Percentiles rank a stretch among this genome's conserved stretches.
Evolutionary conservation across 1,140 invertebrate species (phyloP).

Genomic region (Harpegnathos saltator): DNA sequence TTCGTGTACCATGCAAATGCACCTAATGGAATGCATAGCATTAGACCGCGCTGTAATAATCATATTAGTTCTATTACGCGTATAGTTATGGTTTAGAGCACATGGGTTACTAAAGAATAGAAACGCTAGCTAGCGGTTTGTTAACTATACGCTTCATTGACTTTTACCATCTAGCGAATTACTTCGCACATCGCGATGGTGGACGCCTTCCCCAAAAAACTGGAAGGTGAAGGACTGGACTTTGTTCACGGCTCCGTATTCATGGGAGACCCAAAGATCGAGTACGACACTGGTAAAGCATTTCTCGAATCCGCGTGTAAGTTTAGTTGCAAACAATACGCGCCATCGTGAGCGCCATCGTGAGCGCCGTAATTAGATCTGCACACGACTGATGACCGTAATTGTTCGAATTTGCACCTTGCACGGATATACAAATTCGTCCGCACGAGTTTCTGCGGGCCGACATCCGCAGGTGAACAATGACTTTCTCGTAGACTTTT

Average conservation of each 20-base stretch:
- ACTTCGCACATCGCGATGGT: constrained; percentile 87
- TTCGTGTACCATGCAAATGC: neutral
- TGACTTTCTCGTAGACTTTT: constrained; percentile 84
- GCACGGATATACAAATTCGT: neutral
- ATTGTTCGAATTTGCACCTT: neutral
- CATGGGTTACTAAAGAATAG: neutral
- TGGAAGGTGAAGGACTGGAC: constrained; percentile 88
- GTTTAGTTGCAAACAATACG: neutral
- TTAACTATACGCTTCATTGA: neutral
- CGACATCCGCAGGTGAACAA: neutral
- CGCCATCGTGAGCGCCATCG: neutral
- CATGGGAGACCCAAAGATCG: constrained; percentile 84
- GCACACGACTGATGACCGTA: neutral
- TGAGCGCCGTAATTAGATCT: neutral
- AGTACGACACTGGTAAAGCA: constrained; percentile 85
- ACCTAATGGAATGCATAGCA: neutral
- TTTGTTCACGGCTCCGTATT: constrained; percentile 86
- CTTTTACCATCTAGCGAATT: constrained; percentile 82
- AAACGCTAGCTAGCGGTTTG: neutral
- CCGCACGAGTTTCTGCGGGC: neutral
- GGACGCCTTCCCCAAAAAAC: constrained; percentile 87
- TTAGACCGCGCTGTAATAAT: neutral
- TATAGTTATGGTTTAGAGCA: neutral
- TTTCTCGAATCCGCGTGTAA: constrained; percentile 4
- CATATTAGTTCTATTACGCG: neutral